Evolutionary conservation across 1,140 invertebrate genomes (phyloP).

Genomic region (Drosophila fuyamai): DNA sequence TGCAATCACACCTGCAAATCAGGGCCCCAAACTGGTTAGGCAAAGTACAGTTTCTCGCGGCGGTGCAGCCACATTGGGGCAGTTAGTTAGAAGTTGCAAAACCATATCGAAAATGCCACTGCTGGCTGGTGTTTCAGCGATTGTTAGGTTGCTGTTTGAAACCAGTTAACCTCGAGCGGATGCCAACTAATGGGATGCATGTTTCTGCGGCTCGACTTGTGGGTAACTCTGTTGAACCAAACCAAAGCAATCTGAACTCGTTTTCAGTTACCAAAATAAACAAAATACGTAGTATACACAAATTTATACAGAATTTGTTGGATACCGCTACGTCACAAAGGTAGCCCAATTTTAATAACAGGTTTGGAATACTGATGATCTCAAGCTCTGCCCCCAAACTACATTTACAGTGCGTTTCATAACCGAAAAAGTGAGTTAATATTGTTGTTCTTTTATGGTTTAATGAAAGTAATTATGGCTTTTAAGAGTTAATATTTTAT

Average conservation of each 20-base stretch:
- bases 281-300: conserved; percentile 19
- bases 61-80: conserved; percentile 11
- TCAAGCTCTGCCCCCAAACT: conserved; percentile 20
- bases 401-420: conserved; percentile 5
- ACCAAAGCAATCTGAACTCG: conserved; percentile 39
- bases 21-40: conserved; percentile 35
- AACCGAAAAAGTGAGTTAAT: not conserved
- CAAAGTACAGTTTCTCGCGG: conserved; percentile 33
- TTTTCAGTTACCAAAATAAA: conserved; percentile 51
- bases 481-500: too few relatives aligned
- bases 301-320: conserved; percentile 27
- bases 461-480: too few relatives aligned
- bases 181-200: conserved; percentile 21
- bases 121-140: conserved; percentile 18
- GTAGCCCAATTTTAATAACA: conserved; percentile 63
- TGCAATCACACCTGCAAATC: conserved; percentile 36
- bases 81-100: conserved; percentile 59
- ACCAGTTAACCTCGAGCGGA: conserved; percentile 58
- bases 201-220: conserved; percentile 12
- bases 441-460: too few relatives aligned
- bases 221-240: conserved; percentile 44
- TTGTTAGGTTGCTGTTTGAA: conserved; percentile 32
- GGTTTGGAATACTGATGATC: conserved; percentile 63
- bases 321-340: conserved; percentile 27
- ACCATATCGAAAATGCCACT: conserved; percentile 48